Percentiles rank a stretch among this genome's conserved stretches.
Evolutionary conservation across 1,140 invertebrate species (phyloP).

Genomic region (Gryllus bimaculatus): DNA sequence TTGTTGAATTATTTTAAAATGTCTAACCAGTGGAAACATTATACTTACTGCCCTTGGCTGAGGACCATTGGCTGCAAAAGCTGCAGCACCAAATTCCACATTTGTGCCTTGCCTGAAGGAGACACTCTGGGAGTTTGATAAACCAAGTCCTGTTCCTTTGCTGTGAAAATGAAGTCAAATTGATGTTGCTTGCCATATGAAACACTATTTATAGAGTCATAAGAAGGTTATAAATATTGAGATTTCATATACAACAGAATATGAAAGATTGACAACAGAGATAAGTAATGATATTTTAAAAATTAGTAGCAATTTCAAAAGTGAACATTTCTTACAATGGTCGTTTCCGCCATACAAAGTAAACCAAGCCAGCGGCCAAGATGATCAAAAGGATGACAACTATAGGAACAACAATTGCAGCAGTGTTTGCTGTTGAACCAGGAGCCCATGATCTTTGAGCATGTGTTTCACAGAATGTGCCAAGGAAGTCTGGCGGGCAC

Average conservation of each 20-base stretch:
- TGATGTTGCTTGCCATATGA: neutral
- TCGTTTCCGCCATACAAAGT: conserved; percentile 71
- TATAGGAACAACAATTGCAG: conserved; percentile 71
- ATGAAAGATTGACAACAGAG: no score
- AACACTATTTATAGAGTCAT: neutral
- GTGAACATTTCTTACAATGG: conserved; percentile 56
- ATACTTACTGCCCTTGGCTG: conserved; percentile 29
- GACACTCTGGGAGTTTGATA: conserved; percentile 83
- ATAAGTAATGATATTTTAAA: no score
- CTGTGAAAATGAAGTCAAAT: conserved; percentile 33
- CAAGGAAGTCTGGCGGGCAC: conserved; percentile 58
- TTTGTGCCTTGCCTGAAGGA: conserved; percentile 91
- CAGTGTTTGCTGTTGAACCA: conserved; percentile 41
- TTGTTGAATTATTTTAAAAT: no score
- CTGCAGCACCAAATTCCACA: conserved; percentile 72
- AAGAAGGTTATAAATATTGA: conserved; percentile 7
- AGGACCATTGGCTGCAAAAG: conserved; percentile 41
- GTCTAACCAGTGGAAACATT: no score
- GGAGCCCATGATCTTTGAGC: conserved; percentile 37
- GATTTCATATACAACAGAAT: neutral
- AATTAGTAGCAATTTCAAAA: conserved; percentile 7
- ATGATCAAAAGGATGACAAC: conserved; percentile 64
- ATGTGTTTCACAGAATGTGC: conserved; percentile 54
- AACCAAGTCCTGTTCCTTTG: conserved; percentile 59
- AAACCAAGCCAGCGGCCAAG: conserved; percentile 58